Evolutionary conservation across 2,888 invertebrate genomes (phyloP).

Genomic region (Eristalinus sepulchralis): DNA sequence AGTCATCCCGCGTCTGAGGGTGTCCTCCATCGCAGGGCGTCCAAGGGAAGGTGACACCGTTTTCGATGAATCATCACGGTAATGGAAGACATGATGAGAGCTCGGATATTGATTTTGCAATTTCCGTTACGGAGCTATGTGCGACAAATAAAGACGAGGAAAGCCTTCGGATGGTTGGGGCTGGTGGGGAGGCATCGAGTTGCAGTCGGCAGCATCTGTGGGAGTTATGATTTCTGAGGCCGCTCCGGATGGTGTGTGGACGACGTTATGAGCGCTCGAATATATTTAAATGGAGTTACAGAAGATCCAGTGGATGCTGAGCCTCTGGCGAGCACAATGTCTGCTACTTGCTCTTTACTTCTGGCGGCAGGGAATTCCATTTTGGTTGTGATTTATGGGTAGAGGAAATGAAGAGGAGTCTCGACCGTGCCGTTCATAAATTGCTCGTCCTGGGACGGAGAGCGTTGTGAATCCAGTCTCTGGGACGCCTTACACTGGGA

Average conservation of each 20-base stretch:
- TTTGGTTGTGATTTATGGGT: neutral
- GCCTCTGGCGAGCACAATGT: neutral
- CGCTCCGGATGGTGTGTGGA: neutral
- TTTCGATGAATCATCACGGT: conserved; percentile 55
- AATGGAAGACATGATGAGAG: conserved; percentile 31
- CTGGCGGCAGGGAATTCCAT: neutral
- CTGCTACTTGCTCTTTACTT: neutral
- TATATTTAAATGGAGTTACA: neutral
- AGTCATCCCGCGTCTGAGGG: neutral
- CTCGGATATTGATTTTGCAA: conserved; percentile 67
- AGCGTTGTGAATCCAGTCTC: neutral
- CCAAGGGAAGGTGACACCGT: neutral
- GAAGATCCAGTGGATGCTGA: neutral
- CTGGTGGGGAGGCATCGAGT: neutral
- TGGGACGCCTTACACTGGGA: neutral
- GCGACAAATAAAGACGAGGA: neutral
- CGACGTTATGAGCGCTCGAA: neutral
- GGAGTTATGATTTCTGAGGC: neutral
- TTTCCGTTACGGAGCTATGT: conserved; percentile 33
- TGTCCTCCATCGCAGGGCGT: neutral
- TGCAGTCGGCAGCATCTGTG: neutral
- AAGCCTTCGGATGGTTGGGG: neutral
- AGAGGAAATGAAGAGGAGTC: neutral
- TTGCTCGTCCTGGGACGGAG: neutral
- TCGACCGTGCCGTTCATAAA: neutral